A percentile compares a stretch with the other conserved stretches of the same genome.
phyloP scores from a whole-genome alignment of 2,113 vertebrate species.

The Leptocoma aspasia region DNA sequence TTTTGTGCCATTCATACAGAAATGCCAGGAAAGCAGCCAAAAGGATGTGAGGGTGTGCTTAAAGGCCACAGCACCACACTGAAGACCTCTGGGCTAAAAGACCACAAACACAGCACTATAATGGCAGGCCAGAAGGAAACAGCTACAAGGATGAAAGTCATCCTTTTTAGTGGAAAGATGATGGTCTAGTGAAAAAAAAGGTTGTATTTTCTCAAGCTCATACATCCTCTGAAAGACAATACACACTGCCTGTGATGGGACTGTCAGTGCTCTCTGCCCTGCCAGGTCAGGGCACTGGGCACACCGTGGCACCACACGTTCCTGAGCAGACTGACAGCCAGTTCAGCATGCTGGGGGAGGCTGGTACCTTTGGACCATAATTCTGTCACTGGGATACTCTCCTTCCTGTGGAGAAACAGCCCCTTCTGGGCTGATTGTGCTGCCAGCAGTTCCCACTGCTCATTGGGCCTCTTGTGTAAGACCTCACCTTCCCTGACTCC shows the following conservation, averaged over 20 bases:
- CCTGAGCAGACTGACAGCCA: neutral
- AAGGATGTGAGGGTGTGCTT: neutral
- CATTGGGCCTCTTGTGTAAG: neutral
- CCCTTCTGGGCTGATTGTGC: neutral
- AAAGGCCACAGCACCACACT: neutral
- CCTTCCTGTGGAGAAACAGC: neutral
- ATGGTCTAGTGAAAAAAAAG: neutral
- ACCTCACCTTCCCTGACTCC: neutral
- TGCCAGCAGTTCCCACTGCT: neutral
- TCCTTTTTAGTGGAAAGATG: neutral
- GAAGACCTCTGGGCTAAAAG: neutral
- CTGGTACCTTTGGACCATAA: neutral
- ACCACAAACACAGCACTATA: neutral
- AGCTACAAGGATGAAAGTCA: neutral
- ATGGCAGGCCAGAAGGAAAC: neutral
- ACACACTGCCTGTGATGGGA: accelerated
- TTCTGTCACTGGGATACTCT: neutral
- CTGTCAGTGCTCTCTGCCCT: neutral
- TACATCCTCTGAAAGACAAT: neutral
- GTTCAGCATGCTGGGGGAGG: neutral
- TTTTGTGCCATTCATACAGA: neutral
- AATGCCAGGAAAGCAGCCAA: neutral
- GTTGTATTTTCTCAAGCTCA: neutral
- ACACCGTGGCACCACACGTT: accelerated
- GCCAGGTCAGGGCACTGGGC: accelerated